Evolutionary conservation across 1,140 invertebrate species (phyloP).

Genomic region (Drosophila gunungcola): DNA sequence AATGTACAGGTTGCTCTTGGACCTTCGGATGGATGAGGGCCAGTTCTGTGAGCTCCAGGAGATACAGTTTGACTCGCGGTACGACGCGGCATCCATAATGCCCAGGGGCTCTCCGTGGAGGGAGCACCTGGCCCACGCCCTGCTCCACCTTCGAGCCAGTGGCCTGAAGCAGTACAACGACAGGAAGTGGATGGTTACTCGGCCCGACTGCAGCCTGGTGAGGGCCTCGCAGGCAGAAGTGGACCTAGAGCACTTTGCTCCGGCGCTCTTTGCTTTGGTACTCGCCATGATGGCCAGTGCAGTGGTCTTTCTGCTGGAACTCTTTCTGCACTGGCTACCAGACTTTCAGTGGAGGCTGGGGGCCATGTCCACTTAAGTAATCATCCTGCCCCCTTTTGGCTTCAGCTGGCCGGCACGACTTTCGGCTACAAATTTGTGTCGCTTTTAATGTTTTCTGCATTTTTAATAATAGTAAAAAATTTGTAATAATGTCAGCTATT

Average conservation of each 20-base stretch:
- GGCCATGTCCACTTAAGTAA: slow-evolving; percentile 45
- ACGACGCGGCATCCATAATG: slow-evolving; percentile 33
- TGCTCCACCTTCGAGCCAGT: slow-evolving; percentile 50
- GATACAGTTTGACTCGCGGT: slow-evolving; percentile 55
- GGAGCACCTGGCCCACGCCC: slow-evolving; percentile 55
- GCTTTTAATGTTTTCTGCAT: slow-evolving; percentile 57
- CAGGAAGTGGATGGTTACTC: slow-evolving; percentile 52
- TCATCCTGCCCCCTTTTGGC: slow-evolving; percentile 12
- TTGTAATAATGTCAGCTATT: slow-evolving; percentile 60
- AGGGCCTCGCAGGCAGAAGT: slow-evolving; percentile 60
- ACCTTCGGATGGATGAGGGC: slow-evolving; percentile 48
- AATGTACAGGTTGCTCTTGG: slow-evolving; percentile 55
- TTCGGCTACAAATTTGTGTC: slow-evolving; percentile 48
- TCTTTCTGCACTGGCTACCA: slow-evolving; percentile 40
- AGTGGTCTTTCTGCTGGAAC: slow-evolving; percentile 56
- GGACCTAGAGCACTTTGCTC: slow-evolving; percentile 73
- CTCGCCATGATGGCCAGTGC: slow-evolving; percentile 61
- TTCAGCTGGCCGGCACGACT: slow-evolving; percentile 14
- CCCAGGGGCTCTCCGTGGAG: slow-evolving; percentile 65
- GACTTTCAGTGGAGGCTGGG: slow-evolving; percentile 8
- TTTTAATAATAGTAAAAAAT: slow-evolving; percentile 68
- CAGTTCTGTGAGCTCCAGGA: slow-evolving; percentile 77
- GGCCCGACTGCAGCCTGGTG: slow-evolving; percentile 61
- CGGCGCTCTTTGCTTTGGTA: slow-evolving; percentile 58
- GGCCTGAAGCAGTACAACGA: slow-evolving; percentile 66